phyloP scores from a whole-genome alignment of 2,888 invertebrate species.

The Strigamia transsilvanica region DNA sequence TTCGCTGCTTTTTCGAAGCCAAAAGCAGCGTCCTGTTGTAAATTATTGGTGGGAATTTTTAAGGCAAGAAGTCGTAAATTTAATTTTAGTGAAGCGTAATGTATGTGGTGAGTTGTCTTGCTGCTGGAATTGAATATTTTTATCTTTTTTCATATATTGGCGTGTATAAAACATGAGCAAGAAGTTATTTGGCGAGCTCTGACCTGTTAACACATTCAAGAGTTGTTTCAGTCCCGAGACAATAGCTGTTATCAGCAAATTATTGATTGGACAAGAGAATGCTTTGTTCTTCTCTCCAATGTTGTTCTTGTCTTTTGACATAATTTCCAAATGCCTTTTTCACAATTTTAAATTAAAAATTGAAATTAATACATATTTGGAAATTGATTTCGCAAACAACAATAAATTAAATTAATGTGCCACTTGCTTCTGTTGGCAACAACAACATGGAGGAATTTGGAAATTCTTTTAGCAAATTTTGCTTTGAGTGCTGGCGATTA shows the following conservation, averaged over 20 bases:
- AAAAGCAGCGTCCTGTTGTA: neutral
- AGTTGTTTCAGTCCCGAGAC: constrained; percentile 8
- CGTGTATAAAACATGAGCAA: constrained; percentile 3
- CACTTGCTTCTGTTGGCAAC: too few relatives aligned
- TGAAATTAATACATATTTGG: neutral
- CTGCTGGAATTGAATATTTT: neutral
- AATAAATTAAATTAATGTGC: neutral
- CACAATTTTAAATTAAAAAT: neutral
- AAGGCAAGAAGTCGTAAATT: neutral
- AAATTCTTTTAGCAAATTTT: neutral
- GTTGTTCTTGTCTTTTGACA: constrained; percentile 1
- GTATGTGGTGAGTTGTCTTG: neutral
- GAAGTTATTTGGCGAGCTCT: constrained; percentile 2
- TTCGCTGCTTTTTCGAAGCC: neutral
- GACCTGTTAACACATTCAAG: constrained; percentile 8
- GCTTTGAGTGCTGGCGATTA: neutral
- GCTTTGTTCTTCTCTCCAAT: neutral
- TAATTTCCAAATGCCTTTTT: neutral
- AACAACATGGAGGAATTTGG: neutral
- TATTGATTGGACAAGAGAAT: constrained; percentile 8
- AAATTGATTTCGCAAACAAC: neutral
- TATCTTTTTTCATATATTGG: constrained; percentile 8
- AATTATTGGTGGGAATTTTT: neutral
- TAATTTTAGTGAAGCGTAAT: neutral
- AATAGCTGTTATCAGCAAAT: constrained; percentile 8